Conservation (phyloP, 2,888 invertebrate species). For the Orchesellides sinensis region DNA sequence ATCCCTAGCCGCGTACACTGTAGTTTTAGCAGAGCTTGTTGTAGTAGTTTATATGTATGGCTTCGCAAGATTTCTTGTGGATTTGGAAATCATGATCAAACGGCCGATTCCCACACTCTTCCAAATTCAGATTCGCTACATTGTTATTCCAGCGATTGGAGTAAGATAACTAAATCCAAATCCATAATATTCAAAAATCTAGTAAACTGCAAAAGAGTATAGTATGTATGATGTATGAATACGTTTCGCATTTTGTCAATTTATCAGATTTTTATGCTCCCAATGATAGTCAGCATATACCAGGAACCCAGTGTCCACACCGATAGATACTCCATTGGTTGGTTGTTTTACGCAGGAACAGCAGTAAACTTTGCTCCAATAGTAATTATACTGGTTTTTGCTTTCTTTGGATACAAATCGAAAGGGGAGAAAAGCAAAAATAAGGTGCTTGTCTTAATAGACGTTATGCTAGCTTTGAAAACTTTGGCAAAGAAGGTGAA, state of each 20-base stretch:
- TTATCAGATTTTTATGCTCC: constrained; percentile 18
- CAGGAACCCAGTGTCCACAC: neutral
- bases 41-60: constrained; percentile 50
- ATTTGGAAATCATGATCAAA: constrained; percentile 59
- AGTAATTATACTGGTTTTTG: constrained; percentile 31
- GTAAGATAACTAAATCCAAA: constrained; percentile 9
- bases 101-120: constrained; percentile 33
- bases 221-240: too few relatives aligned
- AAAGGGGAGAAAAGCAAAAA: too few relatives aligned
- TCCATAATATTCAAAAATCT: too few relatives aligned
- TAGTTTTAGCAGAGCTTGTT: constrained; percentile 42
- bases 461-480: too few relatives aligned
- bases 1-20: constrained; percentile 49
- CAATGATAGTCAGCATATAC: constrained; percentile 19
- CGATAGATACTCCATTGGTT: neutral
- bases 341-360: constrained; percentile 32
- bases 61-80: constrained; percentile 46
- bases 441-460: too few relatives aligned
- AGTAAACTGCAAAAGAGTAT: too few relatives aligned
- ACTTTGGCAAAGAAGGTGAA: too few relatives aligned
- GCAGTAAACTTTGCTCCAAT: constrained; percentile 40
- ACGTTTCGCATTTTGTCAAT: neutral
- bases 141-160: constrained; percentile 37
- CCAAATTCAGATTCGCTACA: constrained; percentile 60
- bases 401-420: neutral